Conservation (phyloP, 2,797 vertebrate species). For the Liasis olivaceus region DNA sequence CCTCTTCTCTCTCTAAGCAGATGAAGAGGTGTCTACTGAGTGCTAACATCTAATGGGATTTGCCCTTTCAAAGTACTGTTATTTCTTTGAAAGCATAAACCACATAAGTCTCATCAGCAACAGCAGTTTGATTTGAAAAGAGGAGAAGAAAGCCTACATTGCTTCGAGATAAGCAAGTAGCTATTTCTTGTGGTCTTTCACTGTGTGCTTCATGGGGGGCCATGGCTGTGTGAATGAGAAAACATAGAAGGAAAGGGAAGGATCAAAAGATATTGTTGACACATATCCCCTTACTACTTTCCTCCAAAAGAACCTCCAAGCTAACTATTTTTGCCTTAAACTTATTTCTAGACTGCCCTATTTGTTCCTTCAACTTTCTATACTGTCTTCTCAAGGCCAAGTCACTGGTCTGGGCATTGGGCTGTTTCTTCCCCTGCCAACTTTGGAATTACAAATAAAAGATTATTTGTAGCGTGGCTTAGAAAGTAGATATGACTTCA, state of each 20-base stretch:
- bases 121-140: neutral
- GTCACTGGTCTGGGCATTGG: neutral
- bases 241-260: neutral
- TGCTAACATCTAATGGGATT: neutral
- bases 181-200: neutral
- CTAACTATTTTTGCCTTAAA: neutral
- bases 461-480: neutral
- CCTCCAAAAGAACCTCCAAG: neutral
- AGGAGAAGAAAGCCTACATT: neutral
- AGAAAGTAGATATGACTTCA: neutral
- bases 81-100: too few species aligned
- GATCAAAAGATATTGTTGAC: neutral
- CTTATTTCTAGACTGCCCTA: neutral
- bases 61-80: neutral
- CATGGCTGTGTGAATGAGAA: neutral
- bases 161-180: neutral
- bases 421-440: neutral
- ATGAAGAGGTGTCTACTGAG: neutral
- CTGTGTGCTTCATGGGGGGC: neutral
- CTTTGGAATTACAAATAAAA: neutral
- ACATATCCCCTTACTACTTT: too few species aligned
- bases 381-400: neutral
- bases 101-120: neutral
- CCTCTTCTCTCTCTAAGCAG: neutral
- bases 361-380: neutral